Evolutionary conservation across 2,888 invertebrate species (phyloP).

Genomic region (Mallateleia sp.): DNA sequence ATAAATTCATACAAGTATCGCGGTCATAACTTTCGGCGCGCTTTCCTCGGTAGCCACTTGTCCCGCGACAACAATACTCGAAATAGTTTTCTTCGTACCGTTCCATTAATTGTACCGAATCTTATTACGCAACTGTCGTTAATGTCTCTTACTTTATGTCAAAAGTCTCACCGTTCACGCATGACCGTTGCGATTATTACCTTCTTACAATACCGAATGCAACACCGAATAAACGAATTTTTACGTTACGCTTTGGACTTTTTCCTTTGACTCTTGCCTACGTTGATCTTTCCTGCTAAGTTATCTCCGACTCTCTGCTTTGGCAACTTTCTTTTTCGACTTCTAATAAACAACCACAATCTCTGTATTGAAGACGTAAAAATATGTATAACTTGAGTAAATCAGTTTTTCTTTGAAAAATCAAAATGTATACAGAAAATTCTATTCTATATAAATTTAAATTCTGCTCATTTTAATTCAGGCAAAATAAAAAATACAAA

Average conservation of each 20-base stretch:
- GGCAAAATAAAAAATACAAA: too few relatives aligned
- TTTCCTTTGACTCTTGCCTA: not conserved
- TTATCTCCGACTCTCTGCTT: not conserved
- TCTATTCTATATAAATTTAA: too few relatives aligned
- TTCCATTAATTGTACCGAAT: slow-evolving; percentile 54
- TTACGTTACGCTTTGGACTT: slow-evolving; percentile 9
- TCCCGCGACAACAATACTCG: slow-evolving; percentile 46
- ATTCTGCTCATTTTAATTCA: too few relatives aligned
- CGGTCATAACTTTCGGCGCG: slow-evolving; percentile 61
- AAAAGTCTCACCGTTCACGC: slow-evolving; percentile 22
- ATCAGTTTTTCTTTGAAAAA: too few relatives aligned
- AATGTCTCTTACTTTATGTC: slow-evolving; percentile 22
- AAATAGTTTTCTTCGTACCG: slow-evolving; percentile 47
- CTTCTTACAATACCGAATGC: not conserved
- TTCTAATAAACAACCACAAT: not conserved
- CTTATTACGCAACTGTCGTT: slow-evolving; percentile 38
- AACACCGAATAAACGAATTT: slow-evolving; percentile 6
- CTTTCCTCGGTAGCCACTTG: slow-evolving; percentile 57
- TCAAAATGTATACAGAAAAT: too few relatives aligned
- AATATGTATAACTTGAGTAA: too few relatives aligned
- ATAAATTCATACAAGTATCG: slow-evolving; percentile 59
- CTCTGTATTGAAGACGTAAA: not conserved
- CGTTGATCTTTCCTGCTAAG: not conserved
- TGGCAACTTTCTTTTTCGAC: not conserved
- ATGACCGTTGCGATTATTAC: slow-evolving; percentile 7